Evolutionary conservation across 2,797 vertebrate genomes (phyloP).

Genomic region (Falco cherrug): DNA sequence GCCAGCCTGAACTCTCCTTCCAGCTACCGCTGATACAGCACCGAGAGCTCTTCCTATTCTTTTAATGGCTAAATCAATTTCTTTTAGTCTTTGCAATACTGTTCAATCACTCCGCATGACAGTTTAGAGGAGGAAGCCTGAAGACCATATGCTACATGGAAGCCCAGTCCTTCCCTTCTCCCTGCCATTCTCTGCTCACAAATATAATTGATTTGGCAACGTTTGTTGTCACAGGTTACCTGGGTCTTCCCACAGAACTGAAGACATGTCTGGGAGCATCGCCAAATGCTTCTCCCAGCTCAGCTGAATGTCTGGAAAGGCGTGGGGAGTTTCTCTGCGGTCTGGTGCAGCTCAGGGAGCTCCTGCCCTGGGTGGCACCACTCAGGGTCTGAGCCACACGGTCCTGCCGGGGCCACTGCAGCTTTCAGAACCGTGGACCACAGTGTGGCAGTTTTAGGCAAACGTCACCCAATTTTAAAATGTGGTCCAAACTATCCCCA

Average conservation of each 20-base stretch:
- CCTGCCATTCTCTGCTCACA: not conserved
- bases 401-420: not conserved
- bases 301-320: not conserved
- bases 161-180: not conserved
- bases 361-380: not conserved
- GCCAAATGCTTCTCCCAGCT: not conserved
- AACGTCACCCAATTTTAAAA: not conserved
- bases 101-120: not conserved
- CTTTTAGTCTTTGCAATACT: not conserved
- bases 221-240: not conserved
- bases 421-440: not conserved
- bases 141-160: not conserved
- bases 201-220: not conserved
- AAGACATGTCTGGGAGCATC: not conserved
- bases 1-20: constrained; percentile 8
- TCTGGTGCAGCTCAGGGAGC: not conserved
- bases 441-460: not conserved
- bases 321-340: not conserved
- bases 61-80: constrained; percentile 29
- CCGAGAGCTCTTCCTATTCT: not conserved
- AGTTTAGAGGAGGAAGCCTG: not conserved
- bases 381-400: not conserved
- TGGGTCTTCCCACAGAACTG: not conserved
- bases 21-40: not conserved
- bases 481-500: not conserved